Conservation (phyloP, 2,797 vertebrate genomes). For the Phataginus tetradactyla region DNA sequence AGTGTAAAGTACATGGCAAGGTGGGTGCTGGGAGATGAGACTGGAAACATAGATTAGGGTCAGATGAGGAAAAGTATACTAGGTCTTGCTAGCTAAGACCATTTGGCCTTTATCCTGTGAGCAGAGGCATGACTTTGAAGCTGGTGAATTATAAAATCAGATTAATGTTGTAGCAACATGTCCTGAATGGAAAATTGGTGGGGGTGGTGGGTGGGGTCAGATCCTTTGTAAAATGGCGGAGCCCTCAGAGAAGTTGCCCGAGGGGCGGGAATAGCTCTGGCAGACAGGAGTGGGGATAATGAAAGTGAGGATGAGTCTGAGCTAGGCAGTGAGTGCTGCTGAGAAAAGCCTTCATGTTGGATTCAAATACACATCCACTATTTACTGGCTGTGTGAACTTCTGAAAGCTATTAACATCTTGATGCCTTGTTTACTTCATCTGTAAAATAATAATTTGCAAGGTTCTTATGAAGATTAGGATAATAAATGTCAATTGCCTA, state of each 20-base stretch:
- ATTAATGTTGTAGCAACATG: not conserved
- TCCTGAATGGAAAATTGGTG: not conserved
- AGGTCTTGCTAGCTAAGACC: not conserved
- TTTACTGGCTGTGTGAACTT: slow-evolving; percentile 7
- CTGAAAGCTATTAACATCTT: slow-evolving; percentile 31
- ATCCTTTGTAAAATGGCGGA: not conserved
- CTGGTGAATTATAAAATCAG: not conserved
- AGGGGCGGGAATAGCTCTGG: not conserved
- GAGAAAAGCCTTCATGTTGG: not conserved
- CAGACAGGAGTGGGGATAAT: not conserved
- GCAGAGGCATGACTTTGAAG: not conserved
- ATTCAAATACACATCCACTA: not conserved
- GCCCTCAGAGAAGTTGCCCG: not conserved
- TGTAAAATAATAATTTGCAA: slow-evolving; percentile 55
- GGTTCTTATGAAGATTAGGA: slow-evolving; percentile 40
- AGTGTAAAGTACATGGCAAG: not conserved
- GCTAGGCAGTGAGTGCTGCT: not conserved
- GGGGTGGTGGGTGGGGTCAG: not conserved
- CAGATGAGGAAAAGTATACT: not conserved
- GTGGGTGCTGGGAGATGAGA: not conserved
- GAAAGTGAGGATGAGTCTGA: not conserved
- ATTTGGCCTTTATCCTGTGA: not conserved
- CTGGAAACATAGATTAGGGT: not conserved
- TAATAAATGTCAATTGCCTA: slow-evolving; percentile 42
- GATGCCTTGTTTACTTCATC: slow-evolving; percentile 55